Conservation (phyloP, 2,113 vertebrate species). For the Campylomormyrus tamandua region DNA sequence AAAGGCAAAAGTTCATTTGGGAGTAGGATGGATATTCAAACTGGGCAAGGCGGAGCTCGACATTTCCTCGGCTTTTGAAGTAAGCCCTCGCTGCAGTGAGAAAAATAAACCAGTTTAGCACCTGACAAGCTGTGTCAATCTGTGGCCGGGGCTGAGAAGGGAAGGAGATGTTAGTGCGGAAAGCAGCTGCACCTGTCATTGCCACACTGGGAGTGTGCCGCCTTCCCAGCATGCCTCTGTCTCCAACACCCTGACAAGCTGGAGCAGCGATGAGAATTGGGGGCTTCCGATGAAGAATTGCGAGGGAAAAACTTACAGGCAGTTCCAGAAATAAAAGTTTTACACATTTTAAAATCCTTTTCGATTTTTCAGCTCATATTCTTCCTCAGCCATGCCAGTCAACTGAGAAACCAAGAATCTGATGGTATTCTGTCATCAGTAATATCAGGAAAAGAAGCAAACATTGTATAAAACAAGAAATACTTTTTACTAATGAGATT, state of each 20-base stretch:
- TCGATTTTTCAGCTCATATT: neutral
- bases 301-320: neutral
- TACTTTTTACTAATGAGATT: neutral
- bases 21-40: neutral
- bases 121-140: slow-evolving; percentile 50
- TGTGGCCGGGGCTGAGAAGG: slow-evolving; percentile 32
- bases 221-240: slow-evolving; percentile 24
- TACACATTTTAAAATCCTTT: neutral
- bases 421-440: neutral
- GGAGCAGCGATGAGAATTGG: neutral
- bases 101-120: slow-evolving; percentile 49
- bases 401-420: neutral
- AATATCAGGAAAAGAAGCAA: neutral
- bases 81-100: slow-evolving; percentile 36
- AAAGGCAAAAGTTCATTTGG: neutral
- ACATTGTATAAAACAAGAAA: neutral
- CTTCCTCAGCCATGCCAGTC: neutral
- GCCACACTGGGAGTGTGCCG: slow-evolving; percentile 20
- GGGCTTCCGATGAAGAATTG: neutral
- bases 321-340: neutral
- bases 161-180: slow-evolving; percentile 30
- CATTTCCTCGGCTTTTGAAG: neutral
- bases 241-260: slow-evolving; percentile 27
- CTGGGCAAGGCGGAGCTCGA: neutral
- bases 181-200: slow-evolving; percentile 29